phyloP scores from a whole-genome alignment of 2,113 vertebrate genomes.

The Sinocyclocheilus rhinocerous region DNA sequence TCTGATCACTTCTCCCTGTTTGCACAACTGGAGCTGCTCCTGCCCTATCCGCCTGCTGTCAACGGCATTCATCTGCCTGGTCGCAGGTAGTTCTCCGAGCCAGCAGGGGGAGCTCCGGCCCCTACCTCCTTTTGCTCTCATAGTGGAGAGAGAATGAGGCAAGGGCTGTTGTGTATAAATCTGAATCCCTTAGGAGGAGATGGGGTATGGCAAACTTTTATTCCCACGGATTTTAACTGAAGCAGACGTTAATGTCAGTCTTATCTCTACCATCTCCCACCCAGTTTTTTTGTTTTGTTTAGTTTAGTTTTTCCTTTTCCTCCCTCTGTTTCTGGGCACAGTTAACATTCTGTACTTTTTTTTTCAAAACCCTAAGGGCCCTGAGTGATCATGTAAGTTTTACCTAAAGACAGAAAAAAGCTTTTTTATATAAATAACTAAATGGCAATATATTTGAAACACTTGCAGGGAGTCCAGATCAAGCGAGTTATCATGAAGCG shows the following conservation, averaged over 20 bases:
- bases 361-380: constrained; percentile 48
- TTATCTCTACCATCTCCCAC: constrained; percentile 53
- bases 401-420: constrained; percentile 45
- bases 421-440: constrained; percentile 47
- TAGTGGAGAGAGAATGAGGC: background rate
- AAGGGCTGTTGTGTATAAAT: constrained; percentile 58
- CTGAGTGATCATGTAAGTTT: constrained; percentile 56
- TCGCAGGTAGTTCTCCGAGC: constrained; percentile 94
- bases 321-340: constrained; percentile 48
- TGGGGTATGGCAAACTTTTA: constrained; percentile 86
- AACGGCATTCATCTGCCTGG: constrained; percentile 94
- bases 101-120: constrained; percentile 79
- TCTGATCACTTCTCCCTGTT: constrained; percentile 99
- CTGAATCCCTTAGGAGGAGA: constrained; percentile 82
- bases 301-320: background rate
- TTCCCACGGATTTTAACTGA: constrained; percentile 61
- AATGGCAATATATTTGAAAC: constrained; percentile 60
- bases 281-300: background rate
- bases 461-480: constrained; percentile 57
- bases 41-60: constrained; percentile 89
- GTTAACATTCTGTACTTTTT: constrained; percentile 40
- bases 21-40: constrained; percentile 96
- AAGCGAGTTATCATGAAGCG: constrained; percentile 45
- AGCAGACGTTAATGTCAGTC: constrained; percentile 52
- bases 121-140: constrained; percentile 64